Evolutionary conservation across 2,888 invertebrate species (phyloP).

Genomic region (Agriopis leucophaearia): DNA sequence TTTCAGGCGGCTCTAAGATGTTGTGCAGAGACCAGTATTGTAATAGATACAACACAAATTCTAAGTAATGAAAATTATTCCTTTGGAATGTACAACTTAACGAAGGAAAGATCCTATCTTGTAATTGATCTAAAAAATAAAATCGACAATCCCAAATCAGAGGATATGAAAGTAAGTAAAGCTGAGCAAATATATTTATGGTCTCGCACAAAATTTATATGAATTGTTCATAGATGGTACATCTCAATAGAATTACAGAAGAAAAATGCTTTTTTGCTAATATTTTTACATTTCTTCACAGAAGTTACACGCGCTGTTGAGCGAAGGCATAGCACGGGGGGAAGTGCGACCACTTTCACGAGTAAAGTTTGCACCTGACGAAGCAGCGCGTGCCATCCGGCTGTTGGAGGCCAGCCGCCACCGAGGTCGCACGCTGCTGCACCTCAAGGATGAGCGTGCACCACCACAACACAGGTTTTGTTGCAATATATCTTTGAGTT

Average conservation of each 20-base stretch:
- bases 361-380: constrained; percentile 28
- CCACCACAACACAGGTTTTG: background rate
- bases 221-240: too few species aligned
- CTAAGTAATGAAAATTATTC: constrained; percentile 47
- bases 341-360: constrained; percentile 67
- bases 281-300: too few species aligned
- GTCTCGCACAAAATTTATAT: too few species aligned
- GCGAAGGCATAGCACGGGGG: constrained; percentile 64
- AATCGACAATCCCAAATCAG: constrained; percentile 27
- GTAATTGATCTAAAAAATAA: constrained; percentile 51
- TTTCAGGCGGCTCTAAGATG: background rate
- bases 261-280: too few species aligned
- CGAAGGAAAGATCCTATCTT: constrained; percentile 43
- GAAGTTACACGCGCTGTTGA: constrained; percentile 57
- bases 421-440: constrained; percentile 61
- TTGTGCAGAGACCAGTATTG: constrained; percentile 30
- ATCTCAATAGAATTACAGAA: too few species aligned
- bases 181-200: too few species aligned
- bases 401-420: constrained; percentile 61
- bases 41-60: constrained; percentile 49
- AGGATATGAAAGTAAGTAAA: background rate
- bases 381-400: constrained; percentile 59
- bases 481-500: too few species aligned
- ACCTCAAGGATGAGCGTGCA: constrained; percentile 40
- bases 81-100: constrained; percentile 52